Evolutionary conservation across 2,797 vertebrate species (phyloP).

Genomic region (Leptatherina wallacei): DNA sequence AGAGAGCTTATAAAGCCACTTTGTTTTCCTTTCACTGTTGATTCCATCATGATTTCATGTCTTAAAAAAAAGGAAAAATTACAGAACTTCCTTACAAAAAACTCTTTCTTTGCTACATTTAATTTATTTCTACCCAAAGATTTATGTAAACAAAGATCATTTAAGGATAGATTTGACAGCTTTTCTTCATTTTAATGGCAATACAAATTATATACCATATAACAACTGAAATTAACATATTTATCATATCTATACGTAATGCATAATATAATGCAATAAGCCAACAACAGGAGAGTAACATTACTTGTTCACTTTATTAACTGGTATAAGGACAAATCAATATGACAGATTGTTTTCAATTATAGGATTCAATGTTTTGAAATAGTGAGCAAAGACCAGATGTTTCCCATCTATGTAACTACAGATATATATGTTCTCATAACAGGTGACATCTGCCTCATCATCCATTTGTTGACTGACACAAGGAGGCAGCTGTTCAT

Average conservation of each 20-base stretch:
- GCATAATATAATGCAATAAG: not conserved
- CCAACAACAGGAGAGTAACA: not conserved
- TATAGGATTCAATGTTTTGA: not conserved
- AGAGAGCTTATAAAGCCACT: slow-evolving; percentile 6
- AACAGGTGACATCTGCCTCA: slow-evolving; percentile 56
- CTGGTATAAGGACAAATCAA: too few species aligned
- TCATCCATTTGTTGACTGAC: slow-evolving; percentile 30
- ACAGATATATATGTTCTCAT: not conserved
- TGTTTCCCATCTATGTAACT: not conserved
- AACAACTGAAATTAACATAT: not conserved
- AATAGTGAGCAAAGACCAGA: not conserved
- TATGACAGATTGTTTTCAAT: too few species aligned
- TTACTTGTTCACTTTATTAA: too few species aligned
- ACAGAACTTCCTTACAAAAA: not conserved
- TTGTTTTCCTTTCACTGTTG: not conserved
- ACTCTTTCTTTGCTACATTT: not conserved
- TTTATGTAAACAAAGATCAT: not conserved
- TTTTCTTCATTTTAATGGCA: not conserved
- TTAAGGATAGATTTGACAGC: not conserved
- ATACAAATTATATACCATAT: too few species aligned
- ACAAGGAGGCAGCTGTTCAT: slow-evolving; percentile 58
- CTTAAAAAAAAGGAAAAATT: not conserved
- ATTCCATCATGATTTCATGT: slow-evolving; percentile 20
- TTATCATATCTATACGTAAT: not conserved
- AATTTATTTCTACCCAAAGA: too few species aligned